Evolutionary conservation across 2,113 vertebrate genomes (phyloP).

Genomic region (Carassius gibelio): DNA sequence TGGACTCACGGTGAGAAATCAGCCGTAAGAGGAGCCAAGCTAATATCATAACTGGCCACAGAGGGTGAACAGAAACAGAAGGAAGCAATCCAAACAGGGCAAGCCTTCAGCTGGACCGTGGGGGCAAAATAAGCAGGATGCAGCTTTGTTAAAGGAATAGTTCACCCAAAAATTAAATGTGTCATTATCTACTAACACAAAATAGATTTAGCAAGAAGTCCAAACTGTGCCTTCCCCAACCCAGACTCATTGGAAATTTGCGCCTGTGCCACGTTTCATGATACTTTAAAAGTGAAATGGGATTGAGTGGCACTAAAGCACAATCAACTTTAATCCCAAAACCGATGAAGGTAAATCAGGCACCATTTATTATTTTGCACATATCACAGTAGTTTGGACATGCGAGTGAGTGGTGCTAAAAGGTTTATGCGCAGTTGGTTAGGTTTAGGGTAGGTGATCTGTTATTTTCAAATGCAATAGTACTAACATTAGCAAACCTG

Average conservation of each 20-base stretch:
- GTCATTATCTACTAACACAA: background rate
- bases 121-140: slow-evolving; percentile 19
- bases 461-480: too few relatives aligned
- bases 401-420: too few relatives aligned
- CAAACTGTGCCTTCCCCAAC: background rate
- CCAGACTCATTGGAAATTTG: background rate
- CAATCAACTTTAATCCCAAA: too few relatives aligned
- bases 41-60: slow-evolving; percentile 25
- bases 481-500: too few relatives aligned
- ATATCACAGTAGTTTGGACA: too few relatives aligned
- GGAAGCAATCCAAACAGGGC: slow-evolving; percentile 14
- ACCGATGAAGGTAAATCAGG: too few relatives aligned
- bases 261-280: background rate
- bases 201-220: background rate
- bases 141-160: slow-evolving; percentile 24
- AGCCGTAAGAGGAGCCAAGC: slow-evolving; percentile 33
- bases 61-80: slow-evolving; percentile 37
- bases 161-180: background rate
- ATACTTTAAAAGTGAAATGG: background rate
- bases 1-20: slow-evolving; percentile 14
- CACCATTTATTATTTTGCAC: too few relatives aligned
- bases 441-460: too few relatives aligned
- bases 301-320: background rate
- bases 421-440: too few relatives aligned
- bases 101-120: slow-evolving; percentile 24